These are phyloP conservation scores for Neolamprologus modestus DNA, from an alignment of 2,113 vertebrate species.

Conservation along the genomic window DNA sequence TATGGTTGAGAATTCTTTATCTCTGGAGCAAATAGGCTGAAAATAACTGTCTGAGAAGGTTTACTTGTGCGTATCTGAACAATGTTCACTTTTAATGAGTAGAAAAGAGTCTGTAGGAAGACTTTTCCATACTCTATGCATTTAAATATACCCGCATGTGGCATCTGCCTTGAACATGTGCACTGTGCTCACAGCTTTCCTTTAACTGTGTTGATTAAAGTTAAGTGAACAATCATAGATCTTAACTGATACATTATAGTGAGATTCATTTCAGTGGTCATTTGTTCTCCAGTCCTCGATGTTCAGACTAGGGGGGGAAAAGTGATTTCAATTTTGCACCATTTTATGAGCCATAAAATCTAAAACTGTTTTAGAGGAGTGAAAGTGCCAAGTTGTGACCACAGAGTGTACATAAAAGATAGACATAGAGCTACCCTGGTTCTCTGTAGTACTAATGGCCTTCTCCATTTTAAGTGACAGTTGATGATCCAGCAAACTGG, in stretches of 20 bases:
- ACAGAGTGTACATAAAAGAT: not conserved
- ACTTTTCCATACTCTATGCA: not conserved
- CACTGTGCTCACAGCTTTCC: not conserved
- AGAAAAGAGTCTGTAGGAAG: not conserved
- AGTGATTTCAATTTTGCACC: not conserved
- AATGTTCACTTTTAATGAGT: slow-evolving; percentile 32
- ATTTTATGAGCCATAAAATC: not conserved
- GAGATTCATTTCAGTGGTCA: not conserved
- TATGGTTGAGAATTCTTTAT: slow-evolving; percentile 26
- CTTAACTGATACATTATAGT: not conserved
- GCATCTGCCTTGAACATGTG: not conserved
- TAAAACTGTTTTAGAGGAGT: not conserved
- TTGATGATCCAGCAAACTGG: not conserved
- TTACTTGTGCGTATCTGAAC: slow-evolving; percentile 13
- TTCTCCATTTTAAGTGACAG: not conserved
- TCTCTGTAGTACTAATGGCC: not conserved
- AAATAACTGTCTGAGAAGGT: slow-evolving; percentile 47
- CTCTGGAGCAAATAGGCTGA: slow-evolving; percentile 45
- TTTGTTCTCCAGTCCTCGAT: not conserved
- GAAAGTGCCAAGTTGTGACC: not conserved
- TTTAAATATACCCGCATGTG: not conserved
- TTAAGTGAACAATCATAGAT: not conserved
- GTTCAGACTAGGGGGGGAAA: rapidly evolving
- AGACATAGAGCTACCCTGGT: not conserved
- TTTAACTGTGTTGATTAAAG: not conserved